These are phyloP conservation scores for Saturnia japonica DNA, from an alignment of 2,888 invertebrate species.

Conservation along the genomic window DNA sequence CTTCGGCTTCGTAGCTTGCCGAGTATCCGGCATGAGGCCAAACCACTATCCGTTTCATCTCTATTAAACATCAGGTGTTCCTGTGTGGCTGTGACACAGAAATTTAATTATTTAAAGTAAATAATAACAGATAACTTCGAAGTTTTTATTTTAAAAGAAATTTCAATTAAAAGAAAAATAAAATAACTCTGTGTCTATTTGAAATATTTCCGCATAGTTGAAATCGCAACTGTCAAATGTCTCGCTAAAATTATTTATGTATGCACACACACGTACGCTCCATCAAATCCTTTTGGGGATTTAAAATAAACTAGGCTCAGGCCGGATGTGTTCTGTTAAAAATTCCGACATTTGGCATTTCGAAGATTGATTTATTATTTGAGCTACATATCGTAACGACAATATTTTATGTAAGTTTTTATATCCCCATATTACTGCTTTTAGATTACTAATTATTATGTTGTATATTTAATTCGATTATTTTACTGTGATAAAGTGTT, in stretches of 20 bases:
- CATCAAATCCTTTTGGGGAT: slow-evolving; percentile 29
- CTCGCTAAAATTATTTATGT: slow-evolving; percentile 35
- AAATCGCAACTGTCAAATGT: neutral
- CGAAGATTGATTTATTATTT: neutral
- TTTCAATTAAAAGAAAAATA: neutral
- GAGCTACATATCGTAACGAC: neutral
- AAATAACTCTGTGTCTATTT: neutral
- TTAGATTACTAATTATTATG: too few relatives aligned
- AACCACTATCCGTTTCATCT: too few relatives aligned
- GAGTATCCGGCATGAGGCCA: too few relatives aligned
- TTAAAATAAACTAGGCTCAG: slow-evolving; percentile 25
- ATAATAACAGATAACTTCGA: too few relatives aligned
- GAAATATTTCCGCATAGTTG: slow-evolving; percentile 12
- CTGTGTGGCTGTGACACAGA: too few relatives aligned
- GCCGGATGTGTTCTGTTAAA: slow-evolving; percentile 23
- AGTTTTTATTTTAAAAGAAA: too few relatives aligned
- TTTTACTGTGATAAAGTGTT: neutral
- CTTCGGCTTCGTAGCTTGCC: too few relatives aligned
- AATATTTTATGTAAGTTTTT: neutral
- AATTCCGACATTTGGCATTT: slow-evolving; percentile 17
- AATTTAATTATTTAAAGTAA: too few relatives aligned
- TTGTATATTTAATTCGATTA: neutral
- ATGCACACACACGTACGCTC: slow-evolving; percentile 35
- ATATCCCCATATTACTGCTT: too few relatives aligned
- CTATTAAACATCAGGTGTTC: too few relatives aligned